phyloP scores from a whole-genome alignment of 2,797 vertebrate genomes.

The Danio jaintianensis region DNA sequence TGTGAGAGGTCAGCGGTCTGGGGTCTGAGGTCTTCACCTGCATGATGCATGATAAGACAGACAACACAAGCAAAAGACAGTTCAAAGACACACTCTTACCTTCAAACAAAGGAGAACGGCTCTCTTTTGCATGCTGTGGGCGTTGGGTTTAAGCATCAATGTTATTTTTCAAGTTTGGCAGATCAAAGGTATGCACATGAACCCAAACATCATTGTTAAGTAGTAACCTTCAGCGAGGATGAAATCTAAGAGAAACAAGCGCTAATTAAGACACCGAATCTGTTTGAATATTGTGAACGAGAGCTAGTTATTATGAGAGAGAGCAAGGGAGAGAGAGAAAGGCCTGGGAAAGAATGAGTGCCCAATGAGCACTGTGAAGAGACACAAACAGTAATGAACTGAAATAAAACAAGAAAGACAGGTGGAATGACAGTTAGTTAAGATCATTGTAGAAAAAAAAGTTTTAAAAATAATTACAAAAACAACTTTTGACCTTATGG shows the following conservation, averaged over 20 bases:
- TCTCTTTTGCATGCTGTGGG: background rate
- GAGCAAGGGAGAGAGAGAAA: background rate
- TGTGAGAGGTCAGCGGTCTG: slow-evolving; percentile 25
- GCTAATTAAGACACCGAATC: slow-evolving; percentile 25
- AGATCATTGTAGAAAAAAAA: background rate
- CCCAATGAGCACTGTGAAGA: slow-evolving; percentile 9
- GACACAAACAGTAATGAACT: background rate
- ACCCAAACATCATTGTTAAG: slow-evolving; percentile 19
- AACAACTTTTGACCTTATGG: background rate
- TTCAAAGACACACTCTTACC: slow-evolving; percentile 56
- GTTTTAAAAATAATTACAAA: background rate
- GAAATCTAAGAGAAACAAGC: background rate
- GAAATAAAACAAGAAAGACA: background rate
- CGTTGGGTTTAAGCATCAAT: slow-evolving; percentile 4
- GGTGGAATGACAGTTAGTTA: background rate
- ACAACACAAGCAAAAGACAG: slow-evolving; percentile 50
- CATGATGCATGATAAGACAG: slow-evolving; percentile 58
- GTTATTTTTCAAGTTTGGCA: slow-evolving; percentile 1
- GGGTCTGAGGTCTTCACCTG: slow-evolving; percentile 62
- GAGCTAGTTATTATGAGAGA: slow-evolving; percentile 2
- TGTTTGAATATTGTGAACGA: slow-evolving; percentile 7
- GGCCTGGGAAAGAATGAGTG: background rate
- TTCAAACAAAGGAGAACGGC: slow-evolving; percentile 16
- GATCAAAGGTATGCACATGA: slow-evolving; percentile 21
- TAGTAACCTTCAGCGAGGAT: slow-evolving; percentile 24